These are phyloP conservation scores for Crotalus tigris DNA, from an alignment of 2,113 vertebrate genomes.

Conservation along the genomic window DNA sequence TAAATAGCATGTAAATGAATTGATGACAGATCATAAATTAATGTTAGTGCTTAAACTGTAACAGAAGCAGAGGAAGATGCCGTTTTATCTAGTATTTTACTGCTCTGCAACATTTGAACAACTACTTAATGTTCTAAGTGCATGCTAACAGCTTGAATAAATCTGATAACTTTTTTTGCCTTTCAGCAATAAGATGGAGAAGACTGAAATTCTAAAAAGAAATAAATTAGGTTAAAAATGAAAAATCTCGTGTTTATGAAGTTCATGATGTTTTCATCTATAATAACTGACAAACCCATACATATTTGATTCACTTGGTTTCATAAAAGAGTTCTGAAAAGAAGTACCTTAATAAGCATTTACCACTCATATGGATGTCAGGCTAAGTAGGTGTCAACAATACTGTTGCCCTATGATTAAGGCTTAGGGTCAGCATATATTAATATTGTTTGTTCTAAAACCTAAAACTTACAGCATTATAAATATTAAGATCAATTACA, in stretches of 20 bases:
- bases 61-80: slow-evolving; percentile 76
- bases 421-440: not conserved
- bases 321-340: slow-evolving; percentile 1
- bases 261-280: slow-evolving; percentile 54
- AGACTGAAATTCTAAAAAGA: slow-evolving; percentile 61
- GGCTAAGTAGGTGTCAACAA: not conserved
- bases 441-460: not conserved
- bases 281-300: slow-evolving; percentile 44
- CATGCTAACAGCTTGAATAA: slow-evolving; percentile 70
- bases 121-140: slow-evolving; percentile 71
- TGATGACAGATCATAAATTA: slow-evolving; percentile 90
- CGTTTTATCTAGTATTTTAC: slow-evolving; percentile 77
- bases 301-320: slow-evolving; percentile 29
- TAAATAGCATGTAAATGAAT: slow-evolving; percentile 94
- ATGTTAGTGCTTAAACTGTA: slow-evolving; percentile 86
- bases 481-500: not conserved
- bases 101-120: slow-evolving; percentile 75
- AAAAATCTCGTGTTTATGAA: slow-evolving; percentile 55
- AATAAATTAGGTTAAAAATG: slow-evolving; percentile 65
- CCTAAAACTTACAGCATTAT: not conserved
- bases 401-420: not conserved
- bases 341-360: not conserved
- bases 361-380: not conserved
- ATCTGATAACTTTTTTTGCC: slow-evolving; percentile 62
- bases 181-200: slow-evolving; percentile 64